phyloP scores from a whole-genome alignment of 2,888 invertebrate species.

The Clitarchus hookeri region DNA sequence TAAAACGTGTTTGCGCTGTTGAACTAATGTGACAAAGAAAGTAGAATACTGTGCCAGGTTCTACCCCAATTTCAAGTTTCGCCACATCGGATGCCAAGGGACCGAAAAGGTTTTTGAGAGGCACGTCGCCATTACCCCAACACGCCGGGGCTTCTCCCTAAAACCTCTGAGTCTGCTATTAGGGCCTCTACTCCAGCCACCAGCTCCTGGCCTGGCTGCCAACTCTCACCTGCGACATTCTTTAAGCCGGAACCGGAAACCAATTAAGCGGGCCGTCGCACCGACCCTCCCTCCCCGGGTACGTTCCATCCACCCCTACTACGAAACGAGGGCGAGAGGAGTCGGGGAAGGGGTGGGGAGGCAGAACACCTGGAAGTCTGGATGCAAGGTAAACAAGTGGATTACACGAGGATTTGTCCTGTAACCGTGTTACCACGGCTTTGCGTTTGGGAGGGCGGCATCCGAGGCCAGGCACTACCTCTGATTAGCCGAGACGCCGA shows the following conservation, averaged over 20 bases:
- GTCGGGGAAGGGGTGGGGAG: background rate
- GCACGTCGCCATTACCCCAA: background rate
- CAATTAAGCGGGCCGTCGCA: background rate
- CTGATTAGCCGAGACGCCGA: constrained; percentile 14
- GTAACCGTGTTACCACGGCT: background rate
- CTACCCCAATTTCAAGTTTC: too few relatives aligned
- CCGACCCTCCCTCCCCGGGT: background rate
- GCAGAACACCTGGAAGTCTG: background rate
- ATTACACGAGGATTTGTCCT: constrained; percentile 23
- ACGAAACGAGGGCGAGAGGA: background rate
- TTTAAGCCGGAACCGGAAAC: constrained; percentile 6
- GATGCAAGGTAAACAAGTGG: constrained; percentile 20
- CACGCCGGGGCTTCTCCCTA: background rate
- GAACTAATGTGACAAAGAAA: too few relatives aligned
- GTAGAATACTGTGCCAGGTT: too few relatives aligned
- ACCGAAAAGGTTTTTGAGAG: background rate
- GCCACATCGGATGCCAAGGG: background rate
- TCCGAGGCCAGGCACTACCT: background rate
- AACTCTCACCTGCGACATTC: constrained; percentile 7
- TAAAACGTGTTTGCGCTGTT: too few relatives aligned
- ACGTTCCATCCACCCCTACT: background rate
- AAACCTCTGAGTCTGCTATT: background rate
- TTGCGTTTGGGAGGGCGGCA: background rate
- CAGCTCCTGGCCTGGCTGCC: background rate
- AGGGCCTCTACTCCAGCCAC: background rate